These are phyloP conservation scores for Typhlomys cinereus DNA, from an alignment of 2,113 vertebrate species.

Conservation along the genomic window DNA sequence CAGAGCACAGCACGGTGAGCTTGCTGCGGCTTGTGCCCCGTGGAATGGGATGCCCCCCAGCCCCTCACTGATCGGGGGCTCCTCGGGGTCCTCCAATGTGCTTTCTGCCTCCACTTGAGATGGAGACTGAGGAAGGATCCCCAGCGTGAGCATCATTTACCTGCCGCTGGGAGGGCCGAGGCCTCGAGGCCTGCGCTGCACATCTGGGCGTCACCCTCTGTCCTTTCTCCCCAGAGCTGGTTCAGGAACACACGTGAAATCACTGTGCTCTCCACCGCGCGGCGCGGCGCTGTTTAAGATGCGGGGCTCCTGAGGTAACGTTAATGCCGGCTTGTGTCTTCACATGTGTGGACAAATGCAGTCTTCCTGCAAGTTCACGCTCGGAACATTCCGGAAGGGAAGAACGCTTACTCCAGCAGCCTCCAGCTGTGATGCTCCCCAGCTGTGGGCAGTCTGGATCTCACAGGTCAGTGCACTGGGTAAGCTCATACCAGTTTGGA, in stretches of 20 bases:
- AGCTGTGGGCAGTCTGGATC: rapidly evolving
- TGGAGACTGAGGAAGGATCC: rapidly evolving
- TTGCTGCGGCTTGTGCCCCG: neutral
- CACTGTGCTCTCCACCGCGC: neutral
- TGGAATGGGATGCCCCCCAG: too few species aligned
- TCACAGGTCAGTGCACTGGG: rapidly evolving
- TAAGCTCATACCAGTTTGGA: rapidly evolving
- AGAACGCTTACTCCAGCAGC: rapidly evolving
- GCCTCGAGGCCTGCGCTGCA: rapidly evolving
- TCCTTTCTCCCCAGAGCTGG: neutral
- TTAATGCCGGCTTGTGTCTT: neutral
- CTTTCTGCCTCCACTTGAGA: neutral
- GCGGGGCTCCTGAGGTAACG: neutral
- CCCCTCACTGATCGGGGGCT: rapidly evolving
- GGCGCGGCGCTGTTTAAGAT: slow-evolving; percentile 13
- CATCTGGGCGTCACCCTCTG: too few species aligned
- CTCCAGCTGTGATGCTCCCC: rapidly evolving
- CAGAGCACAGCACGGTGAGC: neutral
- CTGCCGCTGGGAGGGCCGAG: rapidly evolving
- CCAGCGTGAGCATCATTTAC: neutral
- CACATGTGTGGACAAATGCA: neutral
- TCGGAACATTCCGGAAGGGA: too few species aligned
- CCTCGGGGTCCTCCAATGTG: too few species aligned
- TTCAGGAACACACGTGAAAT: neutral
- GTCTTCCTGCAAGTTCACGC: neutral